Conservation (phyloP, 2,797 vertebrate species). For the Manis crassicaudata region DNA sequence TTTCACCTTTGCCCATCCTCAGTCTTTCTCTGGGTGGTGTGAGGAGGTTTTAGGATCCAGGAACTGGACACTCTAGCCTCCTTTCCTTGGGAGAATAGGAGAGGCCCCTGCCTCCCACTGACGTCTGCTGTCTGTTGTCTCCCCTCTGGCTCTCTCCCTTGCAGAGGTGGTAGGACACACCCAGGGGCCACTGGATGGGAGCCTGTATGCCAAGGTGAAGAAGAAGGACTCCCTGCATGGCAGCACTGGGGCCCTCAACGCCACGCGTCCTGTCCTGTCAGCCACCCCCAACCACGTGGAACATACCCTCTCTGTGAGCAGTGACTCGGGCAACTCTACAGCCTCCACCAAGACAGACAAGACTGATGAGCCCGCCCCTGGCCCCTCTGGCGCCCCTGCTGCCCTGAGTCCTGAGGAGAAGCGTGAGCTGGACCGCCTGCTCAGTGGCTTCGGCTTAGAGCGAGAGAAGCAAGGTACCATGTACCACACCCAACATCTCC, state of each 20-base stretch:
- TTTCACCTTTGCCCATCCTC: background rate
- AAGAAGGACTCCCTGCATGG: slow-evolving; percentile 96
- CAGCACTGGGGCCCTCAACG: slow-evolving; percentile 85
- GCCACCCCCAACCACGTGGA: slow-evolving; percentile 90
- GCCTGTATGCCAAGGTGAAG: slow-evolving; percentile 98
- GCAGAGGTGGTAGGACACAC: slow-evolving; percentile 93
- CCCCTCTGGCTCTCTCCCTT: slow-evolving; percentile 62
- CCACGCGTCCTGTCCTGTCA: slow-evolving; percentile 88
- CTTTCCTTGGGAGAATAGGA: background rate
- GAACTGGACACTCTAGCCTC: slow-evolving; percentile 65
- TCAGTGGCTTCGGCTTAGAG: slow-evolving; percentile 93
- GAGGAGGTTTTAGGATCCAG: background rate
- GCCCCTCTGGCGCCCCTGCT: slow-evolving; percentile 84
- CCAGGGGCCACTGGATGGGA: slow-evolving; percentile 97
- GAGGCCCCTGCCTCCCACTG: slow-evolving; percentile 58
- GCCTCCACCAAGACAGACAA: slow-evolving; percentile 98
- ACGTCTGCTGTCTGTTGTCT: slow-evolving; percentile 69
- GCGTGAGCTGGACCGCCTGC: slow-evolving; percentile 94
- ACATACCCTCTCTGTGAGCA: slow-evolving; percentile 97
- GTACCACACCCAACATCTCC: slow-evolving; percentile 86
- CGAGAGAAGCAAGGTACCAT: slow-evolving; percentile 86
- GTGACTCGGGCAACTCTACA: slow-evolving; percentile 97
- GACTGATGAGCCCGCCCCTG: slow-evolving; percentile 92
- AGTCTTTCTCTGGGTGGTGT: background rate
- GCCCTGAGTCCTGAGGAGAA: slow-evolving; percentile 94